Evolutionary conservation across 2,888 invertebrate species (phyloP), one percentile per base, ranked within the genome.

Genomic region (Allacma fusca): DNA sequence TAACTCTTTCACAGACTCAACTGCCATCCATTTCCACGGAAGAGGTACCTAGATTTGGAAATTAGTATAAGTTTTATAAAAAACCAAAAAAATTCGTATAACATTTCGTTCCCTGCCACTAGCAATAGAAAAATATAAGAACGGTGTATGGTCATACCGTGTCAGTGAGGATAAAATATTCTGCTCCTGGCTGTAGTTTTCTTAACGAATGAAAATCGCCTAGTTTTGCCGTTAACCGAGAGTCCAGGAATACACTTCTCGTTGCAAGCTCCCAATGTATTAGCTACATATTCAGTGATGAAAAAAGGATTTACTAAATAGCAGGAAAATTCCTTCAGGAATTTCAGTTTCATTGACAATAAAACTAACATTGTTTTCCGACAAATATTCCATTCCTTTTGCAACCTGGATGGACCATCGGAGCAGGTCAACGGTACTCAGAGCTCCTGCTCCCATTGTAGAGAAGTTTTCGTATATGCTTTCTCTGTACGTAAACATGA

Each of bases 241-340:
- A 50, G 19, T 50, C n/a, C 5, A 50, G 50, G 34, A 75, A 75
- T 19, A 75, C 68, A 28, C 75, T 68, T 67, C 75, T 12, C 2
- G 68, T 28, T 1, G 75, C 67, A n/a, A 75, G 68, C 26, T 75
- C 75, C 75, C 75, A 75, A 24, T 75, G 75, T 16, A 75, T 21
- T 9, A 75, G 40, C 75, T 75, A 16, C 19, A 40, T 59, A 62
- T 62, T 19, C 24, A 62, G 19, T 12, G 68, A 16, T 1, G 13
- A 68, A 68, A 68, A 12, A 19, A 24, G 23, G 23, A 28, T n/a
- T n/a, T n/a, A n/a, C n/a, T n/a, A 67, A 21, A 26, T 26, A 67
- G 26, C 21, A 21, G 13, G 64, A 64, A 64, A 16, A 13, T 9
- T 23, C 19, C 5, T 29, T 29, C 19, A 26, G 29, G 29, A 64